These are phyloP conservation scores for Salminus brasiliensis DNA, from an alignment of 2,113 vertebrate species.

Conservation along the genomic window DNA sequence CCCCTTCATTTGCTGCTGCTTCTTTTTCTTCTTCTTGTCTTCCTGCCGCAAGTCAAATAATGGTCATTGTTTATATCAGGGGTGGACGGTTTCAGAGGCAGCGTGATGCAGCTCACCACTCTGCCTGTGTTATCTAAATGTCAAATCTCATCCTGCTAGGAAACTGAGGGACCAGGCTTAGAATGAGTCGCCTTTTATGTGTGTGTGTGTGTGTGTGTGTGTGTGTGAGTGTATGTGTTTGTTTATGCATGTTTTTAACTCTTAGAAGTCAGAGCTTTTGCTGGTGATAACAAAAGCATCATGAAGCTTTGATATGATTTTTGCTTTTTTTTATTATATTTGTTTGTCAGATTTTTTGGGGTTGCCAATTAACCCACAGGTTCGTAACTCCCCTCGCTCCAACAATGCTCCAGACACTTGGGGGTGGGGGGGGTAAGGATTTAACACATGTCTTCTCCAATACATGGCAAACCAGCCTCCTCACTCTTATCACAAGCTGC, in stretches of 20 bases:
- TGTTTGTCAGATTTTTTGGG: too few relatives aligned
- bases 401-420: too few relatives aligned
- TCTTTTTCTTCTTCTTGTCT: constrained; percentile 48
- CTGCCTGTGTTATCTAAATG: constrained; percentile 68
- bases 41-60: constrained; percentile 61
- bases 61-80: constrained; percentile 73
- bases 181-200: not conserved
- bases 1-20: too few relatives aligned
- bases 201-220: not conserved
- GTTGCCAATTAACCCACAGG: too few relatives aligned
- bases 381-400: too few relatives aligned
- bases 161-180: constrained; percentile 30
- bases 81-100: constrained; percentile 59
- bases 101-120: constrained; percentile 29
- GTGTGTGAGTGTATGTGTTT: not conserved
- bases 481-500: too few relatives aligned
- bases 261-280: not conserved
- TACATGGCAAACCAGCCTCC: too few relatives aligned
- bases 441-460: too few relatives aligned
- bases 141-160: constrained; percentile 66
- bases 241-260: not conserved
- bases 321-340: too few relatives aligned
- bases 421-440: too few relatives aligned
- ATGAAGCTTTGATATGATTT: not conserved
- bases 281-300: not conserved